Conservation (phyloP, 2,888 invertebrate species). For the Lepidocyrtinus sp. region DNA sequence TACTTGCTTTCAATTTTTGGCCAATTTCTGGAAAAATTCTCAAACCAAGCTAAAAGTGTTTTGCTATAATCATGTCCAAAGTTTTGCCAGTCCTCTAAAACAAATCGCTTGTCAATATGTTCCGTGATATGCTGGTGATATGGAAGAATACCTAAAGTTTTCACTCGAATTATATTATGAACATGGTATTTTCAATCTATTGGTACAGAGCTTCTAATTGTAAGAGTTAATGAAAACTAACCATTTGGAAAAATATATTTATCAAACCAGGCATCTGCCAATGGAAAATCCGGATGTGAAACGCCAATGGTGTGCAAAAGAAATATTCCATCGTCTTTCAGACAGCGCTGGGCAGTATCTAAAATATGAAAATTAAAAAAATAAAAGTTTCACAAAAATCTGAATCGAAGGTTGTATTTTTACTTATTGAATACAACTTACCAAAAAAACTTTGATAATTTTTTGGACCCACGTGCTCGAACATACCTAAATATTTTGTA, state of each 20-base stretch:
- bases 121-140: conserved; percentile 61
- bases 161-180: no score
- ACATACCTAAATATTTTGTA: conserved; percentile 58
- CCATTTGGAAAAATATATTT: conserved; percentile 65
- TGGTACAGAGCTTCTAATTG: no score
- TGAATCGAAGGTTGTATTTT: neutral
- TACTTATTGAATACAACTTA: no score
- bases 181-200: no score
- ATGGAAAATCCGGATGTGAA: conserved; percentile 59
- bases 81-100: conserved; percentile 68
- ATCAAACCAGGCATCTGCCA: conserved; percentile 64
- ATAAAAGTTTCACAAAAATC: neutral
- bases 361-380: neutral
- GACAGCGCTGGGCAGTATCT: conserved; percentile 62
- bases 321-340: conserved; percentile 66
- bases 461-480: conserved; percentile 44
- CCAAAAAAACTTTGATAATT: neutral
- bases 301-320: conserved; percentile 68
- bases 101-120: conserved; percentile 53
- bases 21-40: conserved; percentile 65
- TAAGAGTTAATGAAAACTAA: no score
- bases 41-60: conserved; percentile 64
- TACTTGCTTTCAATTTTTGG: conserved; percentile 58
- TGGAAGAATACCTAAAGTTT: conserved; percentile 53
- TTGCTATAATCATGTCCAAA: conserved; percentile 67